phyloP scores from a whole-genome alignment of 2,797 vertebrate genomes.

The Phalloptychus januarius region DNA sequence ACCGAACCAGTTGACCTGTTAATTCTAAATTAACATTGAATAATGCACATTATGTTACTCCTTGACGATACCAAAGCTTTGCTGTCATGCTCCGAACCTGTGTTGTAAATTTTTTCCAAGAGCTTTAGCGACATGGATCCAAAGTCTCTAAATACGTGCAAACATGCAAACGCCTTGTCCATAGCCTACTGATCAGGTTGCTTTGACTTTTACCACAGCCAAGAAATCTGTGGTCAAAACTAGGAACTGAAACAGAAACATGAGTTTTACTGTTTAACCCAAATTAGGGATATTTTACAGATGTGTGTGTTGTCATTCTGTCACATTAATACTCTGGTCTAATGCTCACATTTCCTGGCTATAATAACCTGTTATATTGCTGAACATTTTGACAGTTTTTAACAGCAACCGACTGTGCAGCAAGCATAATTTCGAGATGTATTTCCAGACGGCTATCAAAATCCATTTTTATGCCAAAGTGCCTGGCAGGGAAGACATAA shows the following conservation, averaged over 20 bases:
- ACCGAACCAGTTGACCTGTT: background rate
- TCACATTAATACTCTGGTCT: constrained; percentile 38
- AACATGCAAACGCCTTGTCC: constrained; percentile 6
- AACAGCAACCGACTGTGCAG: constrained; percentile 33
- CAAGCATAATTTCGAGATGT: constrained; percentile 16
- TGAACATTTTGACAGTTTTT: constrained; percentile 28
- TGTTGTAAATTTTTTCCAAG: background rate
- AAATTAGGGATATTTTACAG: constrained; percentile 32
- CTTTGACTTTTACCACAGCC: constrained; percentile 55
- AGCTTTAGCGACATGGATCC: background rate
- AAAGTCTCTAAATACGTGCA: background rate
- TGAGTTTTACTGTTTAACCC: constrained; percentile 29
- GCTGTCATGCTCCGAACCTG: background rate
- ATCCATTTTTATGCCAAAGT: constrained; percentile 36
- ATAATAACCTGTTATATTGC: constrained; percentile 24
- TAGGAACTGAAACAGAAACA: constrained; percentile 59
- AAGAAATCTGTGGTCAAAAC: constrained; percentile 55
- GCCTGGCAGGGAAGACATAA: constrained; percentile 22
- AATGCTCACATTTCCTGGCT: constrained; percentile 46
- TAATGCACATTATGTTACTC: background rate
- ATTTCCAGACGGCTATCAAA: constrained; percentile 18
- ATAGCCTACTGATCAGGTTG: constrained; percentile 34
- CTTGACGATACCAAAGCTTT: background rate
- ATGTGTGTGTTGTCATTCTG: constrained; percentile 18
- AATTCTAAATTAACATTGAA: background rate